Evolutionary conservation across 53 echinoderm and acorn worm species (phyloP), one percentile per base, ranked within the genome.

Genomic region (Luidia sarsii): DNA sequence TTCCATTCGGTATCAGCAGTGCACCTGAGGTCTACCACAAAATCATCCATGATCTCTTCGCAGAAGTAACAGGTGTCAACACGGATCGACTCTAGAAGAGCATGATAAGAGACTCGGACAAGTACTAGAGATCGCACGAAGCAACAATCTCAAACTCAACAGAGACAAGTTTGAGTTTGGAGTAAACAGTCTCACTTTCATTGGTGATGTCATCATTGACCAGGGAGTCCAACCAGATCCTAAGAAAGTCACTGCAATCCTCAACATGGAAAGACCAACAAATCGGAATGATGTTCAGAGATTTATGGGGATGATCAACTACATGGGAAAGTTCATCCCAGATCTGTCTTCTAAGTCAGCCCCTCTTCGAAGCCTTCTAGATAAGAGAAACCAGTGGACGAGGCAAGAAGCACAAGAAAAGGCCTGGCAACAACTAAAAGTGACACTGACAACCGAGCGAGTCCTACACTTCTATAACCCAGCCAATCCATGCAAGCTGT

Each of bases 1-100:
- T 86, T 0, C 90, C 90, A 18, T 90, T 90, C 33, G 90, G 90
- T 11, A 90, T 90, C 5, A 84, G 70, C 23, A 86, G 73, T 1
- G 90, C 90, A 10, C 90, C 81, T 3, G 85, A 68, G 28, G 64
- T 74, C 1, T 85, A 75, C 48, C 65, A 85, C n/a, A n/a, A 24
- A n/a, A 82, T 57, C 3, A 77, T 83, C 5, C 69, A 82, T 67
- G 45, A 74, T 5, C 7, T 87, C 19, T 87, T 90, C 51, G 83
- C 71, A 14, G 55, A 65, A 8, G 36, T 72, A 14, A 37, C 51
- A 32, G 87, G 91, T 39, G 87, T 87, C 31, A 65, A 82, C 62
- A 87, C 87, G 90, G 86, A 15, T n/a, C 55, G 36, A 75, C 65
- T 34, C 62, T 74, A 71, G 57, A 84, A 65, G 79, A 90, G 63